These are phyloP conservation scores for Brachyalestes nurse DNA, from an alignment of 2,797 vertebrate genomes.

Conservation along the genomic window DNA sequence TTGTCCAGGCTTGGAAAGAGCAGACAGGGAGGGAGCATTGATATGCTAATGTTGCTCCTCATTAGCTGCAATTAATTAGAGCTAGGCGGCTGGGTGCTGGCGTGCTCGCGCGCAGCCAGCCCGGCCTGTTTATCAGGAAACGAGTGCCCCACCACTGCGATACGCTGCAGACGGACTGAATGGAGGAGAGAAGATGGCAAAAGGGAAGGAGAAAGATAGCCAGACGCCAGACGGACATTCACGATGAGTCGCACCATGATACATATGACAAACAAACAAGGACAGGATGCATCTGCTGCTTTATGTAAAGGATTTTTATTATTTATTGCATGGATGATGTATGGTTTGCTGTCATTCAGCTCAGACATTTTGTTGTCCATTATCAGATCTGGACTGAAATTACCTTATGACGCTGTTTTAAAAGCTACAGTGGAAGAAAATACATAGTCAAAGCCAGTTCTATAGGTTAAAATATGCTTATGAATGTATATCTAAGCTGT, in stretches of 20 bases:
- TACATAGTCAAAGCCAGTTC: too few species aligned
- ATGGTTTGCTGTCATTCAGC: background rate
- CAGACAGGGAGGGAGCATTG: slow-evolving; percentile 50
- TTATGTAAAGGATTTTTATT: background rate
- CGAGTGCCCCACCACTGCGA: slow-evolving; percentile 27
- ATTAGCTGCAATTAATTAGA: slow-evolving; percentile 64
- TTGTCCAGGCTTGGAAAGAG: slow-evolving; percentile 36
- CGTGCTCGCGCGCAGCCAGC: slow-evolving; percentile 32
- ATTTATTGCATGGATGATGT: background rate
- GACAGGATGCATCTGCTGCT: slow-evolving; percentile 12
- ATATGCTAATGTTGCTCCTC: slow-evolving; percentile 60
- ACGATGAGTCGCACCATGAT: slow-evolving; percentile 31
- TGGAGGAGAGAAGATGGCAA: slow-evolving; percentile 17
- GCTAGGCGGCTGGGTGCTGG: slow-evolving; percentile 42
- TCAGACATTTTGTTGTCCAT: background rate
- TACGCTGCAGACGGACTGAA: slow-evolving; percentile 27
- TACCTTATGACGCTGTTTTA: background rate
- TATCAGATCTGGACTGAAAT: background rate
- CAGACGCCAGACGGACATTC: slow-evolving; percentile 25
- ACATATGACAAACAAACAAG: slow-evolving; percentile 35
- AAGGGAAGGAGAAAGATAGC: slow-evolving; percentile 20
- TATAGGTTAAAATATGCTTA: too few species aligned
- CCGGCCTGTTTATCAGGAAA: slow-evolving; percentile 51
- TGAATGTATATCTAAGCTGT: too few species aligned
- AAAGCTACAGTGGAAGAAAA: too few species aligned